A percentile compares a stretch with the other conserved stretches of the same genome.
Evolutionary conservation across 2,888 invertebrate genomes (phyloP).

Genomic region (Sepioteuthis lessoniana): DNA sequence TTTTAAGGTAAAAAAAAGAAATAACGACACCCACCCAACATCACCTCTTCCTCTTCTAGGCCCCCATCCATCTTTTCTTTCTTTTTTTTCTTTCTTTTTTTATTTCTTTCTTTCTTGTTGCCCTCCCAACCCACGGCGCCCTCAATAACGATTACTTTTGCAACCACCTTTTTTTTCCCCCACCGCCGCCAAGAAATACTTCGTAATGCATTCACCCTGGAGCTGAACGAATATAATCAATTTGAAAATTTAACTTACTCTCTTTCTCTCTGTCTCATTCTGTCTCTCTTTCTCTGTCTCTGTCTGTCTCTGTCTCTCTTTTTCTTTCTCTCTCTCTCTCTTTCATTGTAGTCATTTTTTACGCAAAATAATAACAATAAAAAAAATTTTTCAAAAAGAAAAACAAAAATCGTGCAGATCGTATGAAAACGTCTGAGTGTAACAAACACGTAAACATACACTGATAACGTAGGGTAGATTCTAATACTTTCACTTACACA

Average conservation of each 20-base stretch:
- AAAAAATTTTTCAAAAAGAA: no score
- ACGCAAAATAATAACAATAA: no score
- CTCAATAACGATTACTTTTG: background rate
- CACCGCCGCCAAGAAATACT: background rate
- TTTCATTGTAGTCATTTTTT: background rate
- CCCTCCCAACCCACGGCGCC: background rate
- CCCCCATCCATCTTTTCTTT: no score
- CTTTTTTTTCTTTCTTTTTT: no score
- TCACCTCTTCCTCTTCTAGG: background rate
- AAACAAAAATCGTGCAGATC: background rate
- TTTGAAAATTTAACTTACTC: background rate
- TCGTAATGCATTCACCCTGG: conserved; percentile 13
- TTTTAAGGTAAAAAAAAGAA: background rate
- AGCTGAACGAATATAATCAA: background rate
- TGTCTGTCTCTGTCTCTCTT: no score
- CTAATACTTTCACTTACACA: no score
- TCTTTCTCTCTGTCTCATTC: background rate
- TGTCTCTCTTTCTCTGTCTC: background rate
- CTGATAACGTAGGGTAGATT: no score
- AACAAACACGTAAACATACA: background rate
- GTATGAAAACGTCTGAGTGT: background rate
- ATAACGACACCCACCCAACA: background rate
- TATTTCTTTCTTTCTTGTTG: background rate
- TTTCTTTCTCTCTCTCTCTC: no score
- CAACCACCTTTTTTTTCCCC: background rate